Conservation (phyloP, 2,888 invertebrate genomes). For the Drosophila nr. medialis region DNA sequence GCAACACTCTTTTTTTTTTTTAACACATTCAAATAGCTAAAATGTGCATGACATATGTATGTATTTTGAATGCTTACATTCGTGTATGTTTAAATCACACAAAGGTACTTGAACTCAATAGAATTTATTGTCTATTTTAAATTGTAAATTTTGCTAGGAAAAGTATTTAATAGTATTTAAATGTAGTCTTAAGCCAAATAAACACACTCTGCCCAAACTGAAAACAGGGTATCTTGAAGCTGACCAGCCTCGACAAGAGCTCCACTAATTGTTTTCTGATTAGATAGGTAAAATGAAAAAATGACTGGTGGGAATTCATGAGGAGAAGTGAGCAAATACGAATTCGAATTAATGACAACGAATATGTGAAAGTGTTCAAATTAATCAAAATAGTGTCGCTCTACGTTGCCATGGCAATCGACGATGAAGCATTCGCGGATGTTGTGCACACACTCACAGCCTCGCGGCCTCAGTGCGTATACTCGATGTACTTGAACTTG, state of each 20-base stretch:
- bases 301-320: slow-evolving; percentile 10
- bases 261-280: slow-evolving; percentile 1
- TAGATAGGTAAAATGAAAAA: slow-evolving; percentile 1
- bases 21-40: background rate
- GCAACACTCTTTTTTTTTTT: background rate
- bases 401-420: slow-evolving; percentile 10
- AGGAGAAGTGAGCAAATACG: slow-evolving; percentile 17
- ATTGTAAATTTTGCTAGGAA: no score
- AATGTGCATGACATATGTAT: background rate
- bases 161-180: no score
- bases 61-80: background rate
- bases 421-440: slow-evolving; percentile 34
- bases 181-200: no score
- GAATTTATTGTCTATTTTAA: no score
- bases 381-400: background rate
- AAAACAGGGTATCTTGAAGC: background rate
- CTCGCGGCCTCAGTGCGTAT: slow-evolving; percentile 49
- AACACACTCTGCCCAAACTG: no score
- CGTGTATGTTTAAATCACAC: background rate
- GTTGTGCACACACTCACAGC: slow-evolving; percentile 9
- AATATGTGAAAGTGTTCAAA: slow-evolving; percentile 40
- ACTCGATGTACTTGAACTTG: slow-evolving; percentile 62
- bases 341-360: slow-evolving; percentile 35
- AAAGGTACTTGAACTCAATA: no score
- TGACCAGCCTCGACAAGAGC: background rate